Percentiles rank a stretch among this genome's conserved stretches.
Evolutionary conservation across 2,113 vertebrate genomes (phyloP).

Genomic region (Hypanus sabinus): DNA sequence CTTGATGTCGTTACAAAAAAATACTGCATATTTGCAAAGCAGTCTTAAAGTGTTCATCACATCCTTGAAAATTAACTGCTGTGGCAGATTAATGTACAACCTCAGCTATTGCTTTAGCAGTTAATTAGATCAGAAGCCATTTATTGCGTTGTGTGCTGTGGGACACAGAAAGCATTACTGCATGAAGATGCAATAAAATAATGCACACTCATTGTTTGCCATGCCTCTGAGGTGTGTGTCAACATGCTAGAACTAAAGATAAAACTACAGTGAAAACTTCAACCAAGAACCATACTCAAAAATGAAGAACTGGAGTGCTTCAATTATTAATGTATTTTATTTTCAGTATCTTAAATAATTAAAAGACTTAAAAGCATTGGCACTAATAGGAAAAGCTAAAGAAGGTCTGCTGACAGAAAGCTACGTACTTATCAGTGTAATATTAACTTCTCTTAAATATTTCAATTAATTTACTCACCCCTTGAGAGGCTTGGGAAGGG

Average conservation of each 20-base stretch:
- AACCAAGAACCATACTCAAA: too few relatives aligned
- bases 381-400: background rate
- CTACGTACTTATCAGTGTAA: background rate
- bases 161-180: background rate
- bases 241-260: background rate
- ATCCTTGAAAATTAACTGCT: slow-evolving; percentile 16
- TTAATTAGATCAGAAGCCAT: slow-evolving; percentile 1
- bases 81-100: background rate
- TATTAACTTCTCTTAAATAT: background rate
- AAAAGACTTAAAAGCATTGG: background rate
- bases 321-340: background rate
- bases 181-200: background rate
- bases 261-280: background rate
- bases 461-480: background rate
- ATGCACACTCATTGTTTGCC: background rate
- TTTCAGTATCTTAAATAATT: background rate
- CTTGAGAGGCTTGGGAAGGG: background rate
- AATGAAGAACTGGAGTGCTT: background rate
- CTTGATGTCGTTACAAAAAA: background rate
- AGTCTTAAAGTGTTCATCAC: background rate
- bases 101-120: background rate
- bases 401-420: background rate
- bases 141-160: slow-evolving; percentile 8
- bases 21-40: background rate
- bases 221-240: background rate